A percentile compares a stretch with the other conserved stretches of the same genome.
Evolutionary conservation across 2,888 invertebrate genomes (phyloP).

Genomic region (Nephrotoma guestfalica): DNA sequence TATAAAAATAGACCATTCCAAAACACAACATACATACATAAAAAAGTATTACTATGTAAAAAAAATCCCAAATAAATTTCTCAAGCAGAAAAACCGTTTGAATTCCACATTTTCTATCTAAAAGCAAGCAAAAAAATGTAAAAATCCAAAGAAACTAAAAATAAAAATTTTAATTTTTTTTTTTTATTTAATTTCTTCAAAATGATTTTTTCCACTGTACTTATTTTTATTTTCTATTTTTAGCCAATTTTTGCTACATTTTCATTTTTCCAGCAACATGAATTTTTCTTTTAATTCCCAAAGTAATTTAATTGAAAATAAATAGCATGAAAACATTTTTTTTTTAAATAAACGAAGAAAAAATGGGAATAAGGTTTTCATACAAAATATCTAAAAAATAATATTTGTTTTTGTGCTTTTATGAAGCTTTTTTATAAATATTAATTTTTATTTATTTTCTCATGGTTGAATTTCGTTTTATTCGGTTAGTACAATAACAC

Average conservation of each 20-base stretch:
- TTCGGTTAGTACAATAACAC: neutral
- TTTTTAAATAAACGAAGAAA: neutral
- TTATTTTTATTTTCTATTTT: neutral
- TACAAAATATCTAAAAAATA: neutral
- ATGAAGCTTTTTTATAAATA: neutral
- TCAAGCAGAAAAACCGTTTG: neutral
- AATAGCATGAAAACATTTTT: neutral
- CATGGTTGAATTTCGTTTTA: neutral
- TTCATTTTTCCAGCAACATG: neutral
- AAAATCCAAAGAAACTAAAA: neutral
- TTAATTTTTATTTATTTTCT: neutral
- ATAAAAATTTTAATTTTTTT: neutral
- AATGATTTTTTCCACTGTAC: neutral
- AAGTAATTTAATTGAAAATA: neutral
- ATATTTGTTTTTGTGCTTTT: neutral
- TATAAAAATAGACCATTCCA: neutral
- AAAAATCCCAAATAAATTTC: neutral
- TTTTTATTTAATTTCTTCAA: neutral
- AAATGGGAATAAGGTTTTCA: neutral
- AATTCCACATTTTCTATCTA: neutral
- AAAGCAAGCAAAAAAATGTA: neutral
- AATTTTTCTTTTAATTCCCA: neutral
- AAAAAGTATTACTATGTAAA: neutral
- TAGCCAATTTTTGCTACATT: neutral
- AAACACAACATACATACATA: neutral